phyloP scores from a whole-genome alignment of 2,113 vertebrate genomes.

The Rhinopithecus roxellana region DNA sequence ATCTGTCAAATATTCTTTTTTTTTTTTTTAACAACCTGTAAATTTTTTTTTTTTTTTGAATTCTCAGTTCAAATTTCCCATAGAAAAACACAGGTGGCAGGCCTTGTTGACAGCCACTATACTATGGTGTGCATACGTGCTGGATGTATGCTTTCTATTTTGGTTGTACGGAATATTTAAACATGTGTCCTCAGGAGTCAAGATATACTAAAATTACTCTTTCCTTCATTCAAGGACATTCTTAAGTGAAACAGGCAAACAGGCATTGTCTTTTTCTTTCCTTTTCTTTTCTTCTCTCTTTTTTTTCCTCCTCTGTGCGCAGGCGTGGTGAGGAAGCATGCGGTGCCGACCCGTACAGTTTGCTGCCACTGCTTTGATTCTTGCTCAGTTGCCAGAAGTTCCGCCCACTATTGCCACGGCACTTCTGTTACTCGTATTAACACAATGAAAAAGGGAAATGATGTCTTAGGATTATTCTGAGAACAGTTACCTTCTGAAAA shows the following conservation, averaged over 20 bases:
- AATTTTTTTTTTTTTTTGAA: not conserved
- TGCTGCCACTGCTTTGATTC: not conserved
- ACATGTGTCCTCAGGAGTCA: not conserved
- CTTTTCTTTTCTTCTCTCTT: not conserved
- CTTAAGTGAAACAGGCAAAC: not conserved
- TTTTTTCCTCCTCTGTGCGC: accelerated
- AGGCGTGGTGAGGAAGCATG: too few relatives aligned
- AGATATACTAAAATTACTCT: not conserved
- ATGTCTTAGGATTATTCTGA: not conserved
- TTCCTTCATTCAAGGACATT: not conserved
- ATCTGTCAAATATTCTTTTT: not conserved
- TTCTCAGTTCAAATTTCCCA: not conserved
- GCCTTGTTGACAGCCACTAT: not conserved
- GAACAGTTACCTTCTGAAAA: not conserved
- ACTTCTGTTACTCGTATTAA: not conserved
- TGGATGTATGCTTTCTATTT: not conserved
- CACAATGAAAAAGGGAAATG: not conserved
- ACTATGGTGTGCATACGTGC: not conserved
- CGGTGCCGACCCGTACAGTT: not conserved
- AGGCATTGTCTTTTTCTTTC: not conserved
- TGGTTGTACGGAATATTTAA: not conserved
- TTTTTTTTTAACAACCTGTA: not conserved
- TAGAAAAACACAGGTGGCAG: not conserved
- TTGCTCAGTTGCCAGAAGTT: not conserved
- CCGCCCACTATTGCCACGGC: not conserved